A percentile compares a stretch with the other conserved stretches of the same genome.
Evolutionary conservation across 2,113 vertebrate genomes (phyloP).

Genomic region (Esox niger): DNA sequence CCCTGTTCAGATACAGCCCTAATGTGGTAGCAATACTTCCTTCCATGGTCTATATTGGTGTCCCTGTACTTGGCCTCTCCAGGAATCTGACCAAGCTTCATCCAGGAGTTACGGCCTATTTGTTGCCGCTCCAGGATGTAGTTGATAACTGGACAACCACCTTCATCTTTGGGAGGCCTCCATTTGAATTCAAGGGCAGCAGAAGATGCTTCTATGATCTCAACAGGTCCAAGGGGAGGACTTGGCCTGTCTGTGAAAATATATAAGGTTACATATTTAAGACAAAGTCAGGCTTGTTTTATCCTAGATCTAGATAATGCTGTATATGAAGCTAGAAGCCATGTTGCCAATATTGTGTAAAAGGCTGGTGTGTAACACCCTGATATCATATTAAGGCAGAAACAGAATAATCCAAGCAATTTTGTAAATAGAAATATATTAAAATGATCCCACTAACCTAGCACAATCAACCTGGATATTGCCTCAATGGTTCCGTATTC

Average conservation of each 20-base stretch:
- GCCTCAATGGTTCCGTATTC: constrained; percentile 75
- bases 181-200: constrained; percentile 75
- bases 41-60: constrained; percentile 74
- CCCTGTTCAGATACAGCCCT: constrained; percentile 76
- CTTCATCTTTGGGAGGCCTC: constrained; percentile 77
- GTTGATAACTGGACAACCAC: constrained; percentile 73
- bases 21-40: constrained; percentile 83
- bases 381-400: background rate
- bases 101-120: constrained; percentile 79
- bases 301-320: background rate
- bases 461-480: constrained; percentile 71
- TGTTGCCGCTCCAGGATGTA: constrained; percentile 82
- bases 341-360: background rate
- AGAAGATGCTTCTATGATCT: constrained; percentile 71
- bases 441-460: constrained; percentile 66
- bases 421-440: background rate
- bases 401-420: background rate
- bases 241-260: constrained; percentile 75
- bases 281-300: background rate
- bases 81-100: constrained; percentile 74
- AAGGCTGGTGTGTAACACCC: background rate
- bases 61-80: constrained; percentile 75
- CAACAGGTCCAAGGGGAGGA: constrained; percentile 76
- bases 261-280: background rate
- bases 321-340: background rate